These are phyloP conservation scores for Oryzaephilus surinamensis DNA, from an alignment of 1,140 invertebrate genomes.

Conservation along the genomic window DNA sequence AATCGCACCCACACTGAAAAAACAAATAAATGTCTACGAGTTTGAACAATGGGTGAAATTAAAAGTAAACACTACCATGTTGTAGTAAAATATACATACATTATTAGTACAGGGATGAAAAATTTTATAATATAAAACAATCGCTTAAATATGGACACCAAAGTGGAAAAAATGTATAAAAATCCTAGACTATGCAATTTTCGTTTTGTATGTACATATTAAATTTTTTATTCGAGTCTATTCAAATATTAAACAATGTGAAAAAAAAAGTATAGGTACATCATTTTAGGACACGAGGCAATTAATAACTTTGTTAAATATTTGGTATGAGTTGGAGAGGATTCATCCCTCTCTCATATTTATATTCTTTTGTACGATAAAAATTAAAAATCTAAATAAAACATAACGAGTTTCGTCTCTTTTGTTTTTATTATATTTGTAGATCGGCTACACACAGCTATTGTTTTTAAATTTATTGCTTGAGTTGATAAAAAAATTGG, in stretches of 20 bases:
- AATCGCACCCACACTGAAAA: slow-evolving; percentile 13
- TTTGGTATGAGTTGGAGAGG: slow-evolving; percentile 11
- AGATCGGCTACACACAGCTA: slow-evolving; percentile 20
- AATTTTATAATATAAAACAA: no score
- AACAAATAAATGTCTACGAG: slow-evolving; percentile 26
- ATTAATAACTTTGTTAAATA: slow-evolving; percentile 30
- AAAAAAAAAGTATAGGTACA: no score
- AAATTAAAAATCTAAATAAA: slow-evolving; percentile 30
- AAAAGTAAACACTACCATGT: slow-evolving; percentile 31
- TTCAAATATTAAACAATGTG: slow-evolving; percentile 30
- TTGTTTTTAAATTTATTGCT: slow-evolving; percentile 27
- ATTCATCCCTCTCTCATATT: slow-evolving; percentile 4
- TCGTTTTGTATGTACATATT: no score
- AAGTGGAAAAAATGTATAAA: no score
- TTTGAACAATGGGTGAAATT: slow-evolving; percentile 33
- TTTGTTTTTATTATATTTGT: slow-evolving; percentile 13
- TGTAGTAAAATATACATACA: no score
- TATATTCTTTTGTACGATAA: slow-evolving; percentile 20
- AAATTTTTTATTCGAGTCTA: no score
- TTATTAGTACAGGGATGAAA: no score
- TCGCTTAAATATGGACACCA: no score
- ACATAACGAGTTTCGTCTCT: slow-evolving; percentile 19
- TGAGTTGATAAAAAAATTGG: slow-evolving; percentile 17
- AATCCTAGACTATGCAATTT: no score
- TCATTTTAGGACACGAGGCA: slow-evolving; percentile 25